Evolutionary conservation across 1,140 invertebrate species (phyloP), one percentile per base, ranked within the genome.

Genomic region (Antheraea pernyi): DNA sequence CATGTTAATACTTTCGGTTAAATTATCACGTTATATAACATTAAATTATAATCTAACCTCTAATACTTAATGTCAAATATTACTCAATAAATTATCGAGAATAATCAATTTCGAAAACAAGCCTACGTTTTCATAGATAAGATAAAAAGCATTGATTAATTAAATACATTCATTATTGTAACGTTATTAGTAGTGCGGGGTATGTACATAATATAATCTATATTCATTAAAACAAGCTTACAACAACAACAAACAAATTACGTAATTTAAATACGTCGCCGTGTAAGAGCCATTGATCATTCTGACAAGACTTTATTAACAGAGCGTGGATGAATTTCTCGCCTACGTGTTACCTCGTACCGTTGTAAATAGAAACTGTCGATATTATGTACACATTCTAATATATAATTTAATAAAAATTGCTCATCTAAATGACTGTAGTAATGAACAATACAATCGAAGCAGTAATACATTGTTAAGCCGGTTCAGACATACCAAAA

Each of bases 171-270:
- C 11, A 53, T 53, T 53, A 53, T 16, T n/a, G 46, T 53, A 53
- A 53, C 46, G 46, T 13, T 16, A 53, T 53, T 53, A 53, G 46
- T 53, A 53, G n/a, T n/a, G n/a, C 13, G 46, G 13, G 16, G 4
- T 53, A 53, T 13, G 46, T 13, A 53, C 46, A 53, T 53, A 53
- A 53, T 53, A 53, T 53, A 16, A 53, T 53, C 46, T 53, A 13
- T 53, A 53, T 13, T 53, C 46, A 53, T 53, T 53, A 53, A n/a
- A 53, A 53, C 46, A 53, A 53, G 46, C 16, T 53, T 53, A 53
- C 46, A 53, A 53, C 16, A 53, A 16, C 46, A 53, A 53, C 46
- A 53, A 53, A 53, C 46, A 53, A 53, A 53, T 53, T 53, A 53
- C 46, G 16, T 53, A 53, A 53, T n/a, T 6, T 53, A 53, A n/a